Evolutionary conservation across 2,113 vertebrate genomes (phyloP).

Genomic region (Anhinga anhinga): DNA sequence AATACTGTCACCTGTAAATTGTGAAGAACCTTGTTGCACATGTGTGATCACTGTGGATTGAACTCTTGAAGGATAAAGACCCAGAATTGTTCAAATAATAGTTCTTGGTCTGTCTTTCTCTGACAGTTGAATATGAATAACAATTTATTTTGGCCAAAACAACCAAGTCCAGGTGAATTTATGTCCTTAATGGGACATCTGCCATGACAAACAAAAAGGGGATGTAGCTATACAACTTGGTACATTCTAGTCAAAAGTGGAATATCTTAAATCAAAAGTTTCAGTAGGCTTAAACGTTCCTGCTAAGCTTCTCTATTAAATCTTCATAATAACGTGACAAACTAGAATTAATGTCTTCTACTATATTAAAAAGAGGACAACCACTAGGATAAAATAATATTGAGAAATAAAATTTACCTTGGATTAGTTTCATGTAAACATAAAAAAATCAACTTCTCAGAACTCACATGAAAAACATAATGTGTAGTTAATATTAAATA

Average conservation of each 20-base stretch:
- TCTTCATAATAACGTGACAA: background rate
- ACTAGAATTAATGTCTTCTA: background rate
- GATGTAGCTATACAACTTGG: background rate
- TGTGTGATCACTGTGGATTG: background rate
- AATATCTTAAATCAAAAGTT: constrained; percentile 32
- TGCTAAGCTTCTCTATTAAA: constrained; percentile 6
- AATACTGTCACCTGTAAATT: background rate
- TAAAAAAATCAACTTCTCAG: constrained; percentile 42
- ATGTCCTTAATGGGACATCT: constrained; percentile 5
- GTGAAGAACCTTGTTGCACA: background rate
- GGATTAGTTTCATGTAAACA: constrained; percentile 56
- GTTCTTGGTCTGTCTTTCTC: background rate
- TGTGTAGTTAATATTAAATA: constrained; percentile 76
- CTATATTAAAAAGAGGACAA: background rate
- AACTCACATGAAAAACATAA: constrained; percentile 65
- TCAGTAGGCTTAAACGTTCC: background rate
- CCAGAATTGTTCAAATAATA: background rate
- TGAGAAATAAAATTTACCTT: constrained; percentile 66
- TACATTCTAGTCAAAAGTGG: background rate
- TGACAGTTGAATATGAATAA: background rate
- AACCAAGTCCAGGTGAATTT: constrained; percentile 26
- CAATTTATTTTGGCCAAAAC: constrained; percentile 29
- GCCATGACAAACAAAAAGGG: constrained; percentile 41
- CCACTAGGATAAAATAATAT: constrained; percentile 26
- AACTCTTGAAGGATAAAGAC: background rate